Percentiles rank a stretch among this genome's conserved stretches.
Conservation (phyloP, 2,797 vertebrate genomes). For the Danio aesculapii region DNA sequence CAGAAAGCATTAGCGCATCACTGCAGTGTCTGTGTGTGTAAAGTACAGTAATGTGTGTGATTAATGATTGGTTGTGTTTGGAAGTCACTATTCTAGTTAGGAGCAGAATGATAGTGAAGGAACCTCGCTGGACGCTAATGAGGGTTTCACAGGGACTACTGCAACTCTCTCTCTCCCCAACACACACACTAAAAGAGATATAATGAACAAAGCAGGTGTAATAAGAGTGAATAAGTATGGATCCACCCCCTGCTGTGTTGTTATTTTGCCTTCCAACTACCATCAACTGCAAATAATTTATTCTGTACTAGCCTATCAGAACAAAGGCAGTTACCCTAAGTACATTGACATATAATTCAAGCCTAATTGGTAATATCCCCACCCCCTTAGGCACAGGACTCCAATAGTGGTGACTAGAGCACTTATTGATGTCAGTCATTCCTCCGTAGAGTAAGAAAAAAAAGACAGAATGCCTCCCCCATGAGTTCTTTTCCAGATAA, state of each 20-base stretch:
- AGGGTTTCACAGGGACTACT: conserved; percentile 46
- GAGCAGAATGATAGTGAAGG: conserved; percentile 46
- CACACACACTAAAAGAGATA: conserved; percentile 42
- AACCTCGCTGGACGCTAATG: conserved; percentile 57
- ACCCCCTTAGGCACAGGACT: conserved; percentile 69
- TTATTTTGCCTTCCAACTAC: conserved; percentile 28
- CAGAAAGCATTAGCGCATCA: conserved; percentile 35
- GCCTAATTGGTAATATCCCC: conserved; percentile 80
- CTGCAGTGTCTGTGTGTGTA: conserved; percentile 12
- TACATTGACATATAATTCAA: conserved; percentile 77
- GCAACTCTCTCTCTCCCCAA: not conserved
- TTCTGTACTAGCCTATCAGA: conserved; percentile 69
- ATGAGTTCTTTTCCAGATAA: not conserved
- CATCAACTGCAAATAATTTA: conserved; percentile 66
- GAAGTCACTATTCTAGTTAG: conserved; percentile 41
- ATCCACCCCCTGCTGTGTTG: not conserved
- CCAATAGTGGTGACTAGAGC: conserved; percentile 39
- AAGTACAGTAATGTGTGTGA: conserved; percentile 12
- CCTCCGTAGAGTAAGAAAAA: not conserved
- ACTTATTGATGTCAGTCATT: not conserved
- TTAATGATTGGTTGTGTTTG: conserved; percentile 53
- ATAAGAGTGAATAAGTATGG: conserved; percentile 18
- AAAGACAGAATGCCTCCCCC: not conserved
- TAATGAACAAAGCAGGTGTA: conserved; percentile 49
- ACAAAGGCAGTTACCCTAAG: conserved; percentile 65